A percentile compares a stretch with the other conserved stretches of the same genome.
These are phyloP conservation scores for Taenioides sp. DNA, from an alignment of 2,797 vertebrate genomes.

Conservation along the genomic window DNA sequence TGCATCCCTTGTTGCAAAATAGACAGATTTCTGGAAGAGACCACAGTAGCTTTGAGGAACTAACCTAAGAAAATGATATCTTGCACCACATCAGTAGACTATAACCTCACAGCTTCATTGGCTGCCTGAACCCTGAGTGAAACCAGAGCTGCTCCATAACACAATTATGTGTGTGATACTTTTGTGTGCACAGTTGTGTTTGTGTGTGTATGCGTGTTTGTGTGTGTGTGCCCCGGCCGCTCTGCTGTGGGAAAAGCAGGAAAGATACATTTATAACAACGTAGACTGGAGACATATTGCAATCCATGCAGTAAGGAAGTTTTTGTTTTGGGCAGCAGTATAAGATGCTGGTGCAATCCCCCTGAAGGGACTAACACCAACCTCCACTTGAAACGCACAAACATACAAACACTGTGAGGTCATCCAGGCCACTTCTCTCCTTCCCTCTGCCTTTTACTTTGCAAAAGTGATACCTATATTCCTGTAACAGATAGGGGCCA, in stretches of 20 bases:
- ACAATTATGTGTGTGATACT: slow-evolving; percentile 48
- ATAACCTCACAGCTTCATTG: slow-evolving; percentile 56
- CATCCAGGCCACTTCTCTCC: slow-evolving; percentile 32
- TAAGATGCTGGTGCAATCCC: slow-evolving; percentile 65
- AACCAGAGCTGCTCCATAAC: slow-evolving; percentile 72
- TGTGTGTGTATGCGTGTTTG: slow-evolving; percentile 44
- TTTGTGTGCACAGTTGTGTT: slow-evolving; percentile 35
- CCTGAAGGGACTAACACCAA: slow-evolving; percentile 61
- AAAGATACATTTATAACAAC: slow-evolving; percentile 61
- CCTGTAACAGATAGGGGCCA: slow-evolving; percentile 63
- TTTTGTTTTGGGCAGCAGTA: slow-evolving; percentile 26
- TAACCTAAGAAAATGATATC: slow-evolving; percentile 63
- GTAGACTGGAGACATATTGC: slow-evolving; percentile 49
- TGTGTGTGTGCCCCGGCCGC: slow-evolving; percentile 50
- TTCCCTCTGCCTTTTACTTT: slow-evolving; percentile 40
- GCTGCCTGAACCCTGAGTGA: slow-evolving; percentile 73
- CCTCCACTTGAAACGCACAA: slow-evolving; percentile 34
- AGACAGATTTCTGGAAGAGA: slow-evolving; percentile 31
- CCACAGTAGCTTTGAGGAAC: slow-evolving; percentile 47
- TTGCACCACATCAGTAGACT: slow-evolving; percentile 69
- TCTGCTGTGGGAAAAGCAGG: slow-evolving; percentile 56
- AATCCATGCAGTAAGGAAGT: slow-evolving; percentile 20
- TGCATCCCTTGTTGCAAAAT: background rate
- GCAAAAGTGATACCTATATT: slow-evolving; percentile 47
- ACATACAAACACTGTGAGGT: slow-evolving; percentile 39